Percentiles rank a stretch among this genome's conserved stretches.
phyloP scores from a whole-genome alignment of 2,888 invertebrate genomes.

The Priocnemis perturbator region DNA sequence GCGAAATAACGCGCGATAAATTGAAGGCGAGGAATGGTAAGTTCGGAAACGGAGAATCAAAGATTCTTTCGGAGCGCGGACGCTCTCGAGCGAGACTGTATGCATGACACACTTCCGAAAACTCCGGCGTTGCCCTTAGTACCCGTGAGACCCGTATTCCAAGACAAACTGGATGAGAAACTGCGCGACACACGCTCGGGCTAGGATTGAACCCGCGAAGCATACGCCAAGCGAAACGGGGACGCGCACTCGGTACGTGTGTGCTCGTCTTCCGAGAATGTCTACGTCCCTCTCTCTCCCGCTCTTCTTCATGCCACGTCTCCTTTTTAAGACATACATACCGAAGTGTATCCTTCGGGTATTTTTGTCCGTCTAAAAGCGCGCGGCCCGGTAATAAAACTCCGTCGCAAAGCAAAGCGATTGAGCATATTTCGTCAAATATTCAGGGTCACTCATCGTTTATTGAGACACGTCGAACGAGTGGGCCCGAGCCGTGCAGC shows the following conservation, averaged over 20 bases:
- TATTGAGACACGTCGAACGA: too few relatives aligned
- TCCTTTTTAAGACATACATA: slow-evolving; percentile 18
- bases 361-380: slow-evolving; percentile 13
- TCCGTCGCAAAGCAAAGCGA: slow-evolving; percentile 4
- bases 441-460: too few relatives aligned
- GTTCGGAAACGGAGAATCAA: slow-evolving; percentile 7
- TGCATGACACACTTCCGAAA: slow-evolving; percentile 30
- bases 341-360: slow-evolving; percentile 17
- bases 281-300: too few relatives aligned
- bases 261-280: neutral
- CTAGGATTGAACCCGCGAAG: slow-evolving; percentile 25
- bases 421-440: too few relatives aligned
- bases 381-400: neutral
- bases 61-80: too few relatives aligned
- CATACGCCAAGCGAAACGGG: slow-evolving; percentile 21
- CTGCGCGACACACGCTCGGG: slow-evolving; percentile 25
- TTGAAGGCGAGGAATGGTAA: slow-evolving; percentile 20
- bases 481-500: too few relatives aligned
- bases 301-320: slow-evolving; percentile 1
- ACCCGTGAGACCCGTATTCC: slow-evolving; percentile 34
- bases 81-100: slow-evolving; percentile 8
- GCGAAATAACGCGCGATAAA: slow-evolving; percentile 2
- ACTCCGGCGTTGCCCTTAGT: slow-evolving; percentile 16
- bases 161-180: slow-evolving; percentile 34
- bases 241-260: slow-evolving; percentile 2